A percentile compares a stretch with the other conserved stretches of the same genome.
phyloP scores from a whole-genome alignment of 2,797 vertebrate genomes.

The Rhadinocentrus ornatus region DNA sequence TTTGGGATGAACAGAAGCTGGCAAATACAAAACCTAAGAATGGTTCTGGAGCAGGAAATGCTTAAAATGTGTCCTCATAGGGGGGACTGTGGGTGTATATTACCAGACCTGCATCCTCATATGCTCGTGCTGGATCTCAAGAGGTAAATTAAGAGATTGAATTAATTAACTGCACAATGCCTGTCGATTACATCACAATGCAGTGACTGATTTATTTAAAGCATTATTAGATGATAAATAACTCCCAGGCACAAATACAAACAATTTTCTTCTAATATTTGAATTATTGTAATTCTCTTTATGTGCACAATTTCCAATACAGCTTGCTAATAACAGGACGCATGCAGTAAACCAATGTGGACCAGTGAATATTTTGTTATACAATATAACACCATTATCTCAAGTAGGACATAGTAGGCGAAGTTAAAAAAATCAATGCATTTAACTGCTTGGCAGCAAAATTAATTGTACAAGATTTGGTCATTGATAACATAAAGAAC shows the following conservation, averaged over 20 bases:
- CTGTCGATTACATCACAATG: slow-evolving; percentile 48
- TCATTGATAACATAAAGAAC: slow-evolving; percentile 7
- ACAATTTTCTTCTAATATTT: slow-evolving; percentile 32
- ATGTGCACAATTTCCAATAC: slow-evolving; percentile 22
- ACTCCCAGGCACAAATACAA: slow-evolving; percentile 32
- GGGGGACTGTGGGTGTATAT: neutral
- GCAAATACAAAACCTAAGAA: neutral
- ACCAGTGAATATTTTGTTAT: neutral
- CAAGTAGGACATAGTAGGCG: neutral
- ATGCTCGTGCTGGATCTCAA: neutral
- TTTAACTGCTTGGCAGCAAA: slow-evolving; percentile 8
- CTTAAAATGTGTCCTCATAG: neutral
- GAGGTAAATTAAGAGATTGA: slow-evolving; percentile 21
- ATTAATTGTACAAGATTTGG: slow-evolving; percentile 28
- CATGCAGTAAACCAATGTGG: neutral
- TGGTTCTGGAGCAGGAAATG: neutral
- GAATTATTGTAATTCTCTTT: slow-evolving; percentile 27
- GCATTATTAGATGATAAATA: slow-evolving; percentile 42
- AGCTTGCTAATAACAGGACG: neutral
- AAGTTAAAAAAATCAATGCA: slow-evolving; percentile 15
- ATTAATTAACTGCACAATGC: slow-evolving; percentile 42
- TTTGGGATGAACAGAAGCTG: neutral
- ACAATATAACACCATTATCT: slow-evolving; percentile 8
- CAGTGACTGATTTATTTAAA: slow-evolving; percentile 11
- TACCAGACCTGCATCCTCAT: neutral